Base-by-base conservation (phyloP, 2,113 vertebrate genomes). In the Clarias batrachus region DNA sequence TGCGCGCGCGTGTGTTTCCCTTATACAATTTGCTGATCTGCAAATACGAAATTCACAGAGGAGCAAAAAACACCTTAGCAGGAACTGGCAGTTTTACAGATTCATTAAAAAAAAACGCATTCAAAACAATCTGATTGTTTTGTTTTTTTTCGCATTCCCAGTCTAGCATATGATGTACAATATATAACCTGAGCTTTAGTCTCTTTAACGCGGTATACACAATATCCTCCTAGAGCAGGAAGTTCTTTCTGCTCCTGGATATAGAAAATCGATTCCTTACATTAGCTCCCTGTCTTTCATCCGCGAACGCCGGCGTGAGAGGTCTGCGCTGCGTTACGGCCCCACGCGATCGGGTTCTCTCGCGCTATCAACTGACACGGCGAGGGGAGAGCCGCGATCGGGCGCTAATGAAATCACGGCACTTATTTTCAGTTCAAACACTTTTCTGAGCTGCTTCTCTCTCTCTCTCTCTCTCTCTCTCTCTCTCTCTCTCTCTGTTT, bases 261-360 rank as follows among this genome's bases (percentile, higher is more conserved):
- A 74, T 37, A 82, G 85, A 80, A 74, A 82, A 82, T 87, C 70
- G 70, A 87, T 87, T 76, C 80, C 27, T 54, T 79, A 80, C 66
- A 84, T 89, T 77, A 87, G 70, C 80, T 63, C 3, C 68, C 48
- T 2, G 25, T 66, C 79, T 83, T 83, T 37, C 33, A 71, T 52
- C 62, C 27, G 37, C 12, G 57, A 21, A 66, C 41, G 37, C 21
- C 0, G 33, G 54, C 74, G 73, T 21, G 19, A 76, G 66, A 74
- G 23, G 59, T 59, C 74, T 65, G 17, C 41, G 19, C 59, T 62
- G 68, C 70, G 14, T 60, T 54, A 60, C 41, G 66, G 37, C 74
- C 63, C 33, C 57, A 11, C 71, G n/a, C 54, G 52, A 73, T 87
- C 17, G 10, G 54, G 62, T 81, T 87, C 83, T 74, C 56, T 37